Percentiles rank a stretch among this genome's conserved stretches.
phyloP scores from a whole-genome alignment of 1,140 invertebrate species.

The Scaptomyza montana region DNA sequence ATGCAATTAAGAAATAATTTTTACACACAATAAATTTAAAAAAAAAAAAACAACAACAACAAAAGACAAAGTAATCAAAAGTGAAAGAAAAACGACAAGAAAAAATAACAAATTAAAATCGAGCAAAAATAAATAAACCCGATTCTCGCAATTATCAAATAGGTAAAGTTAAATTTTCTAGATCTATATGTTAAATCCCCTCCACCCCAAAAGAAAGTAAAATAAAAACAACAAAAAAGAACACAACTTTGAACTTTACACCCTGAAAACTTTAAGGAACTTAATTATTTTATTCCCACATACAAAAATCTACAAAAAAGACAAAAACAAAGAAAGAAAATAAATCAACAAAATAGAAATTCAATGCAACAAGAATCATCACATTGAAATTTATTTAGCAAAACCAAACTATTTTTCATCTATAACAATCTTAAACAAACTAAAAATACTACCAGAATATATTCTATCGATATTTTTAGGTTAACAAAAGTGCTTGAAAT shows the following conservation, averaged over 20 bases:
- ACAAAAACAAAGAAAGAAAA: slow-evolving; percentile 48
- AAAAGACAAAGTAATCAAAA: slow-evolving; percentile 21
- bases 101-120: slow-evolving; percentile 21
- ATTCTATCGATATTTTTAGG: too few relatives aligned
- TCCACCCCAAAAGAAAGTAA: slow-evolving; percentile 2
- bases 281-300: slow-evolving; percentile 3
- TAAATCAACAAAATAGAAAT: slow-evolving; percentile 59
- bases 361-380: slow-evolving; percentile 83
- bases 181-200: slow-evolving; percentile 24
- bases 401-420: slow-evolving; percentile 3
- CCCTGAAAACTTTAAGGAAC: slow-evolving; percentile 4
- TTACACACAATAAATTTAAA: slow-evolving; percentile 13
- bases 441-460: too few relatives aligned
- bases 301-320: slow-evolving; percentile 31
- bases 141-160: slow-evolving; percentile 54
- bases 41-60: slow-evolving; percentile 2
- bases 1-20: not conserved
- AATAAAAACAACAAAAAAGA: slow-evolving; percentile 17
- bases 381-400: slow-evolving; percentile 61
- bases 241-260: slow-evolving; percentile 6
- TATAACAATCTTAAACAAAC: not conserved
- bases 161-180: slow-evolving; percentile 72
- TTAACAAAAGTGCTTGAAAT: too few relatives aligned
- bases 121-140: slow-evolving; percentile 24
- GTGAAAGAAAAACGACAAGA: slow-evolving; percentile 12